phyloP scores from a whole-genome alignment of 1,140 invertebrate genomes.

The Drosophila melanogaster region Release_6_plus_ISO1_MT NT_033777.3:23610501-23611000 shows the following conservation, averaged over 20 bases:
- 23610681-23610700: conserved; percentile 10
- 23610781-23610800: conserved; percentile 81
- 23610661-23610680: conserved; percentile 12
- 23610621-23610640: conserved; percentile 27
- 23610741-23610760: conserved; percentile 83
- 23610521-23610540: conserved; percentile 34
- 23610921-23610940: conserved; percentile 35
- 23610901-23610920: too few relatives aligned
- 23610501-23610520: not conserved
- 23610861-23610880: conserved; percentile 73
- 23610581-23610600: conserved; percentile 60
- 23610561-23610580: conserved; percentile 81
- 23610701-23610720: conserved; percentile 7
- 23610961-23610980: conserved; percentile 70
- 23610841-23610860: conserved; percentile 50
- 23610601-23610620: conserved; percentile 31
- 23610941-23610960: conserved; percentile 62
- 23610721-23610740: conserved; percentile 65
- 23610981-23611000: conserved; percentile 34
- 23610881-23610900: conserved; percentile 36
- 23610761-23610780: conserved; percentile 76
- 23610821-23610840: conserved; percentile 64
- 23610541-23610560: conserved; percentile 76
- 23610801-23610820: conserved; percentile 80
- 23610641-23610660: conserved; percentile 36